These are phyloP conservation scores for Trisateles emortualis DNA, from an alignment of 2,888 invertebrate species.

Conservation along the genomic window DNA sequence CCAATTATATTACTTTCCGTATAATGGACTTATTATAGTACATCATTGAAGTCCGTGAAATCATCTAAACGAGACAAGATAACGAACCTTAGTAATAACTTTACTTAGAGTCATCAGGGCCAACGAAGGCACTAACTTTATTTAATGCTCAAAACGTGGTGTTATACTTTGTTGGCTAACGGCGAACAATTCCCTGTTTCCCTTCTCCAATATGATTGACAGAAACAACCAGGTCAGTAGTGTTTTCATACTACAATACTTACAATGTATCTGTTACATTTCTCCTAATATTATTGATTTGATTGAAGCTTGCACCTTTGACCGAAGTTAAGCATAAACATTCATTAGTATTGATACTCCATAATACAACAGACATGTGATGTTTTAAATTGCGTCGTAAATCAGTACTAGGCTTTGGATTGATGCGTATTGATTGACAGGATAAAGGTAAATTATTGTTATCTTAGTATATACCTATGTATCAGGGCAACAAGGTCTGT, in stretches of 20 bases:
- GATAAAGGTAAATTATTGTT: constrained; percentile 49
- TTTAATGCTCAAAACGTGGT: constrained; percentile 42
- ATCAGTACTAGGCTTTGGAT: not conserved
- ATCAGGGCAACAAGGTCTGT: not conserved
- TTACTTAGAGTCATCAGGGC: constrained; percentile 35
- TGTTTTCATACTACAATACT: constrained; percentile 50
- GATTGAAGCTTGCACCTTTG: constrained; percentile 63
- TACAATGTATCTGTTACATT: constrained; percentile 55
- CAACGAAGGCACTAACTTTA: constrained; percentile 28
- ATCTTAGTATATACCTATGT: constrained; percentile 7
- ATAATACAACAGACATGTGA: not conserved
- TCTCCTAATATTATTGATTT: constrained; percentile 47
- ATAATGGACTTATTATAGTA: constrained; percentile 1
- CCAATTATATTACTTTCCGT: constrained; percentile 6
- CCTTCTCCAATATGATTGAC: constrained; percentile 59
- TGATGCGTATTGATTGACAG: constrained; percentile 43
- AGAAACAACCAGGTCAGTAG: constrained; percentile 61
- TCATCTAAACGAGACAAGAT: not conserved
- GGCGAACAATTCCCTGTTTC: constrained; percentile 40
- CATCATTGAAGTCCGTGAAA: not conserved
- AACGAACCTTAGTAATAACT: constrained; percentile 7
- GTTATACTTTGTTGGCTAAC: constrained; percentile 38
- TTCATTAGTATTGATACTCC: not conserved
- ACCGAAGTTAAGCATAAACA: constrained; percentile 39
- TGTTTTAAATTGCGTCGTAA: not conserved